Evolutionary conservation across 2,888 invertebrate species (phyloP), one percentile per base, ranked within the genome.

Genomic region (Cantharis rustica): DNA sequence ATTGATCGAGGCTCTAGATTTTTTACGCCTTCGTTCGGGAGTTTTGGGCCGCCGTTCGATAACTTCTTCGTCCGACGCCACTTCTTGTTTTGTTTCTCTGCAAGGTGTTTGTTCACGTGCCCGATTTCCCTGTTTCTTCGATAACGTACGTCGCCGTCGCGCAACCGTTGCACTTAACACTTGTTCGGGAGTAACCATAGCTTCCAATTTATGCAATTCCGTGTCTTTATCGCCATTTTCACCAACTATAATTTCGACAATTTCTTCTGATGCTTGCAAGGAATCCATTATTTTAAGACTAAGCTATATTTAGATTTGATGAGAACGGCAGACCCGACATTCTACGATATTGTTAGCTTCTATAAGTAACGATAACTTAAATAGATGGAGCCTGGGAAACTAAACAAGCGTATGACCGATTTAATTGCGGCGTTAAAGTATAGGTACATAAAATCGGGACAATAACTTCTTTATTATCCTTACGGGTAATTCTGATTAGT

Each of bases 91-190:
- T 5, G 80, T 70, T 73, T 90, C 90, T 68, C 91, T 90, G 15
- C 90, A 89, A 47, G 93, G 93, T 10, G 93, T 92, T 69, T 92
- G 91, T 77, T 93, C 93, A 80, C 93, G 91, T 74, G 88, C 88
- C 75, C 89, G 88, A 81, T 88, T 89, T 15, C 89, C 88, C 84
- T 91, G 89, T 79, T 90, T 91, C 83, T 91, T 91, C 0, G 91
- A 90, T 63, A 92, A 87, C 80, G 91, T 92, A 78, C 94, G 90
- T 69, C 93, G 90, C 82, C 92, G 92, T 73, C 92, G 90, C 62
- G 89, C 88, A 72, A 92, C 88, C 16, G 90, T 89, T 85, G 91
- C 90, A 84, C 88, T 88, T 79, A 90, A 88, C 78, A 88, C 88
- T 84, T 90, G 89, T 82, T 89, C 89, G 62, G 88, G 86, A 2